A percentile compares a stretch with the other conserved stretches of the same genome.
Evolutionary conservation across 2,888 invertebrate genomes (phyloP).

Genomic region (Noctua pronuba): DNA sequence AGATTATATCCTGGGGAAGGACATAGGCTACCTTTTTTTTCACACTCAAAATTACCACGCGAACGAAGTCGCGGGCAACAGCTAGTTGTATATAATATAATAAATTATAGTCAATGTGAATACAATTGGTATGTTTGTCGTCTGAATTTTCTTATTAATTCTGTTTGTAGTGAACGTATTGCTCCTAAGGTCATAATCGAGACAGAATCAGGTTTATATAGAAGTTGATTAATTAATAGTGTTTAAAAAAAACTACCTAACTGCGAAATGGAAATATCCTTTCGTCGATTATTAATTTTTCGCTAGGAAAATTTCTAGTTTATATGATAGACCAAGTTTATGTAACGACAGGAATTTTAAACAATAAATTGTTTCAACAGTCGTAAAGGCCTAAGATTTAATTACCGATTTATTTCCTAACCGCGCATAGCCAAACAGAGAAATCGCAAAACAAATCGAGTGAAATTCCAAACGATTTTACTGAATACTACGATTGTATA

Average conservation of each 20-base stretch:
- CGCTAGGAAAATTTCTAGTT: not conserved
- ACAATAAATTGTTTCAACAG: not conserved
- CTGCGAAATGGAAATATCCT: not conserved
- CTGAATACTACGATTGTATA: constrained; percentile 69
- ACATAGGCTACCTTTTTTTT: too few species aligned
- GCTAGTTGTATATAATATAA: too few species aligned
- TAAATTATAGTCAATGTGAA: not conserved
- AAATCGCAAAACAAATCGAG: constrained; percentile 76
- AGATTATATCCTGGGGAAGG: too few species aligned
- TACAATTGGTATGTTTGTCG: not conserved
- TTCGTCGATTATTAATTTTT: not conserved
- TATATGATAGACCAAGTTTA: not conserved
- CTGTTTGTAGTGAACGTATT: constrained; percentile 21
- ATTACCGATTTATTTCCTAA: constrained; percentile 26
- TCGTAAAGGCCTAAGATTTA: not conserved
- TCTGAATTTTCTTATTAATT: constrained; percentile 22
- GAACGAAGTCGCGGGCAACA: too few species aligned
- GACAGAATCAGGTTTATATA: not conserved
- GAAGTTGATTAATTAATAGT: constrained; percentile 16
- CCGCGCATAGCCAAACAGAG: constrained; percentile 63
- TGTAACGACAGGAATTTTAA: not conserved
- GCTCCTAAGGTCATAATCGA: constrained; percentile 35
- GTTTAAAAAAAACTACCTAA: not conserved
- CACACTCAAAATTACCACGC: too few species aligned
- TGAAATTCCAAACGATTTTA: constrained; percentile 76